Evolutionary conservation across 2,797 vertebrate species (phyloP), one percentile per base, ranked within the genome.

Genomic region (Sebastes vulpes): DNA sequence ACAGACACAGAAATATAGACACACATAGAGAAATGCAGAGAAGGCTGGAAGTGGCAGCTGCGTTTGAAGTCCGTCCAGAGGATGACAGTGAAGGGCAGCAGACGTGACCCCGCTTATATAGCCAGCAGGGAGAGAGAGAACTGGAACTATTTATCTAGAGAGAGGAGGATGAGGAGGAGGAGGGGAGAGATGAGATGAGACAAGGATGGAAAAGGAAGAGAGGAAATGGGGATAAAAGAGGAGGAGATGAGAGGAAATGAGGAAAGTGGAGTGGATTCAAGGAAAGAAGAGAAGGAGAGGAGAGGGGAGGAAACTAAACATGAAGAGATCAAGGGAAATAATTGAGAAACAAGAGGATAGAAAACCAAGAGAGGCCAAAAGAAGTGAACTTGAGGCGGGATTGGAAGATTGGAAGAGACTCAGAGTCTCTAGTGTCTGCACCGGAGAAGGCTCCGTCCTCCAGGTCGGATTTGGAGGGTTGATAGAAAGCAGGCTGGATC

Each of bases 31-130:
- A 59, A 7, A 50, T 3, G 38, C 14, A 23, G 58, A 46, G 23
- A 4, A 21, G 61, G 26, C 50, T 58, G 35, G 58, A 75, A 46
- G 69, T 10, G 59, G 79, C 25, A 21, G 61, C 72, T 28, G 29
- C 71, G 77, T 72, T 31, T 75, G 78, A 77, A 77, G 72, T 64
- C 20, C 6, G 58, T 77, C 28, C 29, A 48, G 66, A 70, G 64
- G 56, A 75, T 52, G 81, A 82, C 60, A 60, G 42, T 12, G 20
- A 52, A 23, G 77, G 80, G 67, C 73, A 68, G 50, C 23, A 9
- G 50, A 69, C 72, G 16, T 77, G 72, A 76, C 79, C 76, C 57
- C 3, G 32, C 9, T 74, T 38, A 71, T 60, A 52, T 2, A 16
- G 48, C 54, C 71, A 23, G 38, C 1, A 57, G 61, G 63, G 4